These are phyloP conservation scores for Silurus lanzhouensis DNA, from an alignment of 2,797 vertebrate species.

Conservation along the genomic window DNA sequence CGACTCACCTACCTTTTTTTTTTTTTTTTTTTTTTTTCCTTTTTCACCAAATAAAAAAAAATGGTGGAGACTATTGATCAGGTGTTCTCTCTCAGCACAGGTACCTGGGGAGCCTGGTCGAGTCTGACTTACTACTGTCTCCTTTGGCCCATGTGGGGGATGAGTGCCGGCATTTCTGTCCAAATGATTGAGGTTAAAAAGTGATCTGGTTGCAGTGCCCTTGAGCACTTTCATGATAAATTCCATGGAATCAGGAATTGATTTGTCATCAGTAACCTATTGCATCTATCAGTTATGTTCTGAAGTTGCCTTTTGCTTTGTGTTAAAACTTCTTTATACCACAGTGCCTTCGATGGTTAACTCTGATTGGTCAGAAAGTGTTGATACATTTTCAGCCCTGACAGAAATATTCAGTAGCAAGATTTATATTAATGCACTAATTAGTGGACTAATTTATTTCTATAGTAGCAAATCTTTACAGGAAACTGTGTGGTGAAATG, in stretches of 20 bases:
- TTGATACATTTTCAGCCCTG: slow-evolving; percentile 1
- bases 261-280: slow-evolving; percentile 16
- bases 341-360: neutral
- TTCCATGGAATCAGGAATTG: slow-evolving; percentile 23
- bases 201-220: slow-evolving; percentile 27
- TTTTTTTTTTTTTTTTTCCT: slow-evolving; percentile 62
- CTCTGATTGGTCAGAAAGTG: neutral
- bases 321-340: neutral
- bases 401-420: neutral
- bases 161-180: slow-evolving; percentile 28
- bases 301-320: slow-evolving; percentile 2
- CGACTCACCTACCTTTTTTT: slow-evolving; percentile 53
- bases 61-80: slow-evolving; percentile 71
- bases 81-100: slow-evolving; percentile 64
- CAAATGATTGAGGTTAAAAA: slow-evolving; percentile 49
- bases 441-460: neutral
- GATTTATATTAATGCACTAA: neutral
- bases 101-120: slow-evolving; percentile 68
- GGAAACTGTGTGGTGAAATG: neutral
- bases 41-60: slow-evolving; percentile 58
- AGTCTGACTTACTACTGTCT: slow-evolving; percentile 66
- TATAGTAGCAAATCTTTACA: neutral
- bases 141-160: slow-evolving; percentile 60
- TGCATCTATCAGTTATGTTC: neutral
- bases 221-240: slow-evolving; percentile 25